Base-by-base conservation (phyloP, 2,113 vertebrate species). In the Lethenteron reissneri region DNA sequence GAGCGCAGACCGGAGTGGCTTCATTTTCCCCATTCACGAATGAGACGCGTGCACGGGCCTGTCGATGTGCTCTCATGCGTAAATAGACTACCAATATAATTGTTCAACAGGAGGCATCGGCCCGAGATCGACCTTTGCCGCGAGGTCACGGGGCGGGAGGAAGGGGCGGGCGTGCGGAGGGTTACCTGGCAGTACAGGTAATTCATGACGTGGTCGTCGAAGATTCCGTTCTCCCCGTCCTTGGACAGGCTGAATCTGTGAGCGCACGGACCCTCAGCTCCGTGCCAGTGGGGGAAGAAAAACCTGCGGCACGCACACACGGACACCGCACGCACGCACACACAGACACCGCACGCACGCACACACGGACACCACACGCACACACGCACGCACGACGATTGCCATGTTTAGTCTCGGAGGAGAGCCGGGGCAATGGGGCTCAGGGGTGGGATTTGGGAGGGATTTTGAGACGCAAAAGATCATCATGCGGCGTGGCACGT, bases 211-310 rank as follows among this genome's bases (percentile, higher is more conserved):
- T 68, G 62, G 62, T 68, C 62, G 11, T 68, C 21, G 62, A 17
- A 68, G 62, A 68, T 21, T 21, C 21, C 62, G 11, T 68, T 21
- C 15, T 68, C 21, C 41, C 41, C 62, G 62, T 9, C 62, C 62
- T 68, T 21, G 62, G 10, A 41, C n/a, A 68, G n/a, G 21, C 62
- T 68, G 62, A 17, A 21, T 21, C 62, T n/a, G n/a, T n/a, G n/a
- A 17, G 62, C 62, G 21, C 62, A 21, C 11, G n/a, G n/a, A 21
- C 96, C 92, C 7, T 83, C 91, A 41, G 88, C 90, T 8, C 92
- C 89, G 1, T 99, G 92, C 94, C 94, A 99, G 78, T 99, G 97
- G 74, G 81, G 86, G 75, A 99, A 99, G 78, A 95, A 92, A 74
- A 86, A 99, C 71, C 94, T 99, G 76, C 3, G 21, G 21, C 62